phyloP scores from a whole-genome alignment of 2,888 invertebrate species.

The Cybosia mesomella region DNA sequence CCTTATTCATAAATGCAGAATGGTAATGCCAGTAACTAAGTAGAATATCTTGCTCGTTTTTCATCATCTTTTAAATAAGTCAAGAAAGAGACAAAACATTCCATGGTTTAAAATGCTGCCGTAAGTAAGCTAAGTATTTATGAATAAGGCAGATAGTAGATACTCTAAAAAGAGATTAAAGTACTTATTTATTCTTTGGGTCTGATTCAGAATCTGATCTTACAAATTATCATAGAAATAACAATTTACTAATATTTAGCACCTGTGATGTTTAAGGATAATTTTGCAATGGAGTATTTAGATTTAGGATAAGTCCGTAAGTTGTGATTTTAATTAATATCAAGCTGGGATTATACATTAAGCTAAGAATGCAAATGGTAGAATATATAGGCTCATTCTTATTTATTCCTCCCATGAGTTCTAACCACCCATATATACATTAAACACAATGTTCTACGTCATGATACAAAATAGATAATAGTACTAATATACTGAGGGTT shows the following conservation, averaged over 20 bases:
- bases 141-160: background rate
- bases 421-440: background rate
- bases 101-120: background rate
- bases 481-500: no score
- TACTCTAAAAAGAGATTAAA: slow-evolving; percentile 40
- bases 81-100: background rate
- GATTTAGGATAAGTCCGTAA: slow-evolving; percentile 19
- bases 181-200: slow-evolving; percentile 47
- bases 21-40: background rate
- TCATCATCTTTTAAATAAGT: background rate
- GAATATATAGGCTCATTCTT: background rate
- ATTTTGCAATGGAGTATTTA: slow-evolving; percentile 25
- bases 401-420: background rate
- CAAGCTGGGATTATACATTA: slow-evolving; percentile 18
- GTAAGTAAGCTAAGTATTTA: slow-evolving; percentile 2
- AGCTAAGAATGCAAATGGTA: background rate
- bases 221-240: slow-evolving; percentile 20
- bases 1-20: slow-evolving; percentile 4
- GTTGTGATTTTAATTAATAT: slow-evolving; percentile 37
- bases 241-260: slow-evolving; percentile 40
- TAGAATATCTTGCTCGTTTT: background rate
- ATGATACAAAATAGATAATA: no score
- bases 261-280: slow-evolving; percentile 58
- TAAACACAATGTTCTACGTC: background rate
- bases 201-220: slow-evolving; percentile 38